Base-by-base conservation (phyloP, 2,888 invertebrate species). In the Mythimna impura region DNA sequence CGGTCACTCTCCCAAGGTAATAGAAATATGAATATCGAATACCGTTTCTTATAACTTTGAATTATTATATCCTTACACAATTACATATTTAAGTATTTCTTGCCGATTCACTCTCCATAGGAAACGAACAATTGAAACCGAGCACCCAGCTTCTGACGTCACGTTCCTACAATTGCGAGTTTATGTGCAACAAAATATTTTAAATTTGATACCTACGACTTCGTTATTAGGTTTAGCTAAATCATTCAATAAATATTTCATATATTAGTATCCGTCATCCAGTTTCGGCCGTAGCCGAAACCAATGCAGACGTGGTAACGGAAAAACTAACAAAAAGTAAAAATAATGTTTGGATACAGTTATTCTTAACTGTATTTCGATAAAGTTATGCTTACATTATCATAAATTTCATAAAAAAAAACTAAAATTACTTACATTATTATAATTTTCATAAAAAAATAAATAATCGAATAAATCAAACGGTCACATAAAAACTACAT, bases 1-100 rank as follows among this genome's bases (percentile, higher is more conserved):
- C 77, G 81, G 83, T 70, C 82, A 64, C 25, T 72, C 71, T 69
- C 55, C 65, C 87, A 89, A 91, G 91, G 90, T 78, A 76, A 79
- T 47, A 52, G n/a, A 85, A 84, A 82, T 84, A 83, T 83, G 62
- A 78, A 66, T 69, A 72, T 70, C 30, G 22, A 58, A 63, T 54
- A 40, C 17, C 22, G 9, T 34, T 57, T 57, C 9, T 63, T 47
- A n/a, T 47, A 9, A 47, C 58, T 40, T 40, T 10, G 3, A 14
- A 17, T 50, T n/a, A 47, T 34, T 58, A 17, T 47, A 17, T 14
- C 5, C 43, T 47, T 47, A 47, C 1, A 17, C 5, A 6, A 47
- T 47, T 47, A 30, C 30, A 30, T 30, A 20, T 47, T 17, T 47
- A 22, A 22, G 14, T 1, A 12, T 22, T 54, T 22, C 3, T 14